Evolutionary conservation across 2,797 vertebrate genomes (phyloP).

Genomic region (Vipera ursinii): DNA sequence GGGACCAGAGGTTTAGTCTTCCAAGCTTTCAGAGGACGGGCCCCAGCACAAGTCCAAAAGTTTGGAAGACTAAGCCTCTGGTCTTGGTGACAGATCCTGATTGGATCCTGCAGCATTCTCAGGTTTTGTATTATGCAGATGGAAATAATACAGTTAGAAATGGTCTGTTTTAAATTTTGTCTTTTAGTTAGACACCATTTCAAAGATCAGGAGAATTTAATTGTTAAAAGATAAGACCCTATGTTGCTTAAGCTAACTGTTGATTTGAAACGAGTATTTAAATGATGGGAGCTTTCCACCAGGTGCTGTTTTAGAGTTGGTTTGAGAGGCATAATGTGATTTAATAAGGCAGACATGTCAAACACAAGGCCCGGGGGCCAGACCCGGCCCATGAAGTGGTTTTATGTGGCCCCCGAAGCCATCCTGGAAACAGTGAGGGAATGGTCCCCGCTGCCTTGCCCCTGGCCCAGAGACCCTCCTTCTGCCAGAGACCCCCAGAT

Average conservation of each 20-base stretch:
- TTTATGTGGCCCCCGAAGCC: too few species aligned
- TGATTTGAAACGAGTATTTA: neutral
- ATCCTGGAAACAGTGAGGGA: too few species aligned
- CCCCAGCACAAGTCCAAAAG: neutral
- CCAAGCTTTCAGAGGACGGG: neutral
- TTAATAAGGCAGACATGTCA: neutral
- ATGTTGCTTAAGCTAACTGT: slow-evolving; percentile 8
- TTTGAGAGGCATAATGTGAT: neutral
- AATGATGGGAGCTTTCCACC: neutral
- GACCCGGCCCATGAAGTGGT: too few species aligned
- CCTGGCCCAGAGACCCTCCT: too few species aligned
- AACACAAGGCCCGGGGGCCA: too few species aligned
- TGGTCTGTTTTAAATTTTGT: neutral
- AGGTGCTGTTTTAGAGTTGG: neutral
- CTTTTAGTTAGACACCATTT: neutral
- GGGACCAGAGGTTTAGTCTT: neutral
- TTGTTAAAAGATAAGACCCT: neutral
- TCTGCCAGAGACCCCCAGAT: too few species aligned
- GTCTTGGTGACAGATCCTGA: neutral
- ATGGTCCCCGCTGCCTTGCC: too few species aligned
- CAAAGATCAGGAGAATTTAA: neutral
- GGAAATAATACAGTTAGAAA: neutral
- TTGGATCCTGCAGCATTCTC: slow-evolving; percentile 18
- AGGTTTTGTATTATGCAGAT: neutral
- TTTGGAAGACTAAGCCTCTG: neutral